These are phyloP conservation scores for Buphagus erythrorhynchus DNA, from an alignment of 2,797 vertebrate genomes.

Conservation along the genomic window DNA sequence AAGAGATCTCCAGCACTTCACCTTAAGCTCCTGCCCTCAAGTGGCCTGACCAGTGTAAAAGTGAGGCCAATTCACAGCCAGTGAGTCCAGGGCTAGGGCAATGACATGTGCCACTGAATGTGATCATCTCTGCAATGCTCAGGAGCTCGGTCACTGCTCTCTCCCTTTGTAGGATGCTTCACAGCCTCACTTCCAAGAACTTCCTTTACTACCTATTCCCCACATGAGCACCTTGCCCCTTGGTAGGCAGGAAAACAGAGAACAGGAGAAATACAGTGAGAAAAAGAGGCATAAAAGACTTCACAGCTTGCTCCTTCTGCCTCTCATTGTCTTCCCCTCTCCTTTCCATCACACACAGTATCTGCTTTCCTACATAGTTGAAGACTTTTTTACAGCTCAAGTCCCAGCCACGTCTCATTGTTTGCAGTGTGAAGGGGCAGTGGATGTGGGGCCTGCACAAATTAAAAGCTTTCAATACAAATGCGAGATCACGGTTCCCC, in stretches of 20 bases:
- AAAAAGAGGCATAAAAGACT: neutral
- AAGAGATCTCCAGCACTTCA: neutral
- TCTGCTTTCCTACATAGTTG: neutral
- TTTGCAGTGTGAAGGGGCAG: neutral
- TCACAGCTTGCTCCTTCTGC: neutral
- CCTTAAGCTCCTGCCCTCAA: neutral
- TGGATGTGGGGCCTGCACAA: neutral
- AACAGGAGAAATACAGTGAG: neutral
- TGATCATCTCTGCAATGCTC: neutral
- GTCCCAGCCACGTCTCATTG: neutral
- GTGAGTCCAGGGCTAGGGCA: neutral
- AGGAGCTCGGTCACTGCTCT: neutral
- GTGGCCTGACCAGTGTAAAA: neutral
- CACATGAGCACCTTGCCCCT: neutral
- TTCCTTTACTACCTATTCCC: neutral
- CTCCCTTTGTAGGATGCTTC: neutral
- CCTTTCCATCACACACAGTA: neutral
- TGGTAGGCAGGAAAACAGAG: neutral
- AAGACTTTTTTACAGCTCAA: neutral
- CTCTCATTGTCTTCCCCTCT: neutral
- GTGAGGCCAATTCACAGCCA: neutral
- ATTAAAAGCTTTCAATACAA: neutral
- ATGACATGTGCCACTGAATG: neutral
- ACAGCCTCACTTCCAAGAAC: neutral
- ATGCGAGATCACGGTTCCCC: neutral